Evolutionary conservation across 2,797 vertebrate species (phyloP).

Genomic region (Hemitrygon akajei): DNA sequence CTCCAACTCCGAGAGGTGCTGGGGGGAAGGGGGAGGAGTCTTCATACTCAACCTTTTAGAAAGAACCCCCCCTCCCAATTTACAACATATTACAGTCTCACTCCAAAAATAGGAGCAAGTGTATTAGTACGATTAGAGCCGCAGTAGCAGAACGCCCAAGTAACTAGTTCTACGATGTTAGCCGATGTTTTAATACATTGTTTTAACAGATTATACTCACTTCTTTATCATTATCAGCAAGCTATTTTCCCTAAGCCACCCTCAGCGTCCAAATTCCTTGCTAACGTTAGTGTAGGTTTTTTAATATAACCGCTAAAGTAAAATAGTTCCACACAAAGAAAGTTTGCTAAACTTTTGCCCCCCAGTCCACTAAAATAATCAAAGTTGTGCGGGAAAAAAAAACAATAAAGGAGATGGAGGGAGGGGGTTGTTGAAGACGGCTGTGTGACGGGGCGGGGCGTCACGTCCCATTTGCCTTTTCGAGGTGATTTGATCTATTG

Average conservation of each 20-base stretch:
- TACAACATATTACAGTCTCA: background rate
- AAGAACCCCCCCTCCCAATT: background rate
- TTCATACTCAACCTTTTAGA: background rate
- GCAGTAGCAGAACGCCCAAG: no score
- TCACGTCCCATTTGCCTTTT: background rate
- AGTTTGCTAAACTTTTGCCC: background rate
- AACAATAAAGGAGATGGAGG: background rate
- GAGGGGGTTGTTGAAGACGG: background rate
- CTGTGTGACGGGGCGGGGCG: background rate
- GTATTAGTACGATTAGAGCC: background rate
- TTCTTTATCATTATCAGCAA: background rate
- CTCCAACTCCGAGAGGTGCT: background rate
- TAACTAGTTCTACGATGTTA: no score
- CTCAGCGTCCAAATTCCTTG: background rate
- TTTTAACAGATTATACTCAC: background rate
- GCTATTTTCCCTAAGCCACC: background rate
- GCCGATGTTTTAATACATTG: background rate
- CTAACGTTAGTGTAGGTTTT: background rate
- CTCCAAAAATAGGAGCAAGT: background rate
- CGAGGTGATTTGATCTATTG: background rate
- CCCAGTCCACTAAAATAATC: background rate
- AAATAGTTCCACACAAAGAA: slow-evolving; percentile 9
- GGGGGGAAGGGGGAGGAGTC: slow-evolving; percentile 20
- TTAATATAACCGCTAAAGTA: slow-evolving; percentile 12
- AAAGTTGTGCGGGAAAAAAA: background rate